Conservation (phyloP, 2,888 invertebrate genomes). For the Rhynchonema sp. region DNA sequence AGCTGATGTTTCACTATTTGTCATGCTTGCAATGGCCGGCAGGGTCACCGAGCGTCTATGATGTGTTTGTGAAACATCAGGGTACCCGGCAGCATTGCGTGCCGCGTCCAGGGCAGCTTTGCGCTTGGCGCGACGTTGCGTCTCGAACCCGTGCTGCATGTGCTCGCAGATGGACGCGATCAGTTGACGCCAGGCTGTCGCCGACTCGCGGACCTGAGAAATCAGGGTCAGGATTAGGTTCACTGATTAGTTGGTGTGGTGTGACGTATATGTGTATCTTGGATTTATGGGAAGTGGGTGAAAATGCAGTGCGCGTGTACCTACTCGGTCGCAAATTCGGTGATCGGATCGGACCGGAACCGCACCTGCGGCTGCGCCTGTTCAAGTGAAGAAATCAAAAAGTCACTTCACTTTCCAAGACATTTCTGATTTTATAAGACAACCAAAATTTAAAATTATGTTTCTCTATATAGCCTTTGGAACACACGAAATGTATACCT, state of each 20-base stretch:
- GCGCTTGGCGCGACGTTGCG: background rate
- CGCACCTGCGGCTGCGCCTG: too few species aligned
- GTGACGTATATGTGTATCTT: background rate
- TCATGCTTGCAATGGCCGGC: background rate
- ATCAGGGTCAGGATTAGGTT: background rate
- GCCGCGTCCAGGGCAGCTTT: background rate
- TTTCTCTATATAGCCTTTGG: too few species aligned
- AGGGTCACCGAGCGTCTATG: background rate
- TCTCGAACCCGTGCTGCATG: background rate
- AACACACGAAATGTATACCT: background rate
- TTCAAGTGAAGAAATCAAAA: too few species aligned
- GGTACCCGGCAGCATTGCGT: background rate
- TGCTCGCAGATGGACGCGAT: background rate
- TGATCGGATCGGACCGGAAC: too few species aligned
- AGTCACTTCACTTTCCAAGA: too few species aligned
- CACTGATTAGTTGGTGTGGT: background rate
- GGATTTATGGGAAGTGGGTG: background rate
- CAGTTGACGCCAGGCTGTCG: background rate
- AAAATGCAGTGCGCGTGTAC: too few species aligned
- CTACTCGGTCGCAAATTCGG: too few species aligned
- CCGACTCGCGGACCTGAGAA: background rate
- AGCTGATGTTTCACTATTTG: background rate
- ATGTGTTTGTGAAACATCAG: background rate
- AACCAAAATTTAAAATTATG: too few species aligned
- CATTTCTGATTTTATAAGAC: too few species aligned